Evolutionary conservation across 2,113 vertebrate genomes (phyloP).

Genomic region (Gallinago undulata): DNA sequence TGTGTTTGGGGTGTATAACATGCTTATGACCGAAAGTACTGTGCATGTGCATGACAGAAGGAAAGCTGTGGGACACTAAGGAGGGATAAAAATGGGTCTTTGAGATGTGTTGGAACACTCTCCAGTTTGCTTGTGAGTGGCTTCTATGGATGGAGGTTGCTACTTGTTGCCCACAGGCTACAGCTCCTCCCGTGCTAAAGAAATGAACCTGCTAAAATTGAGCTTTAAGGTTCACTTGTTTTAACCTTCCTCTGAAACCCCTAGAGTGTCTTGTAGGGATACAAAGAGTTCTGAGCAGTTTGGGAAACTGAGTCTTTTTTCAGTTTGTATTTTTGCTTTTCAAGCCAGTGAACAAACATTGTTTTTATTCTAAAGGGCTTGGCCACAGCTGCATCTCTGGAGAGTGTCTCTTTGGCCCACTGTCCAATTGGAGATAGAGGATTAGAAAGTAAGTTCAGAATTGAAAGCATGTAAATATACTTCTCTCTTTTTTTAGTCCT

Average conservation of each 20-base stretch:
- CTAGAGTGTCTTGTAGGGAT: not conserved
- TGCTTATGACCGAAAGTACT: not conserved
- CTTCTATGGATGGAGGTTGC: not conserved
- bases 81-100: not conserved
- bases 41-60: not conserved
- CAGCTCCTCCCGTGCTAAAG: not conserved
- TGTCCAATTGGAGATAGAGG: constrained; percentile 91
- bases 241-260: not conserved
- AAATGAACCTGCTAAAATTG: not conserved
- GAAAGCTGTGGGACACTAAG: not conserved
- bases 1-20: rapidly evolving
- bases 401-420: constrained; percentile 86
- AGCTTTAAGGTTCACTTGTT: not conserved
- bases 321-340: not conserved
- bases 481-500: not conserved
- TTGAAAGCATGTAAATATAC: not conserved
- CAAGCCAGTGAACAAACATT: not conserved
- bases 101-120: not conserved
- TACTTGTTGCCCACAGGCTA: not conserved
- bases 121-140: rapidly evolving
- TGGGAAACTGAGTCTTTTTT: not conserved
- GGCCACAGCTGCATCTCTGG: constrained; percentile 80
- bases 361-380: constrained; percentile 81
- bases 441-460: constrained; percentile 84
- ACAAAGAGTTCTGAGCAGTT: not conserved